These are phyloP conservation scores for Lycorma delicatula DNA, from an alignment of 1,140 invertebrate genomes.

Conservation along the genomic window DNA sequence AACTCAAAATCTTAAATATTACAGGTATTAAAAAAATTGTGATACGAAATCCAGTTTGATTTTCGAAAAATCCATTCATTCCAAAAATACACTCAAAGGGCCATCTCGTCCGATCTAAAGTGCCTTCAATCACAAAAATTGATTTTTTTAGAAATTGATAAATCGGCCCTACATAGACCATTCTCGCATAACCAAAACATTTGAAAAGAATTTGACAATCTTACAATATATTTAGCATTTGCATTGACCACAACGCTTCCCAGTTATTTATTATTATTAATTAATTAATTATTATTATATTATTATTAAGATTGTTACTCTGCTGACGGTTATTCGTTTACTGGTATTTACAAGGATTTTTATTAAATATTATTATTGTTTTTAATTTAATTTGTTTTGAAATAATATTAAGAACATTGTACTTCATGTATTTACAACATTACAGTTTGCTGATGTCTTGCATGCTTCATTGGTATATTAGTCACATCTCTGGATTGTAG, in stretches of 20 bases:
- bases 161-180: slow-evolving; percentile 34
- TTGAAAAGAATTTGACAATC: slow-evolving; percentile 20
- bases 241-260: slow-evolving; percentile 27
- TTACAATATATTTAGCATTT: slow-evolving; percentile 23
- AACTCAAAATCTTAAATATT: slow-evolving; percentile 30
- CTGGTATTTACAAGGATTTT: slow-evolving; percentile 19
- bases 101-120: slow-evolving; percentile 34
- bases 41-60: slow-evolving; percentile 25
- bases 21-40: slow-evolving; percentile 27
- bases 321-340: slow-evolving; percentile 28
- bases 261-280: too few species aligned
- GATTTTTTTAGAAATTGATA: slow-evolving; percentile 32
- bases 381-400: slow-evolving; percentile 27
- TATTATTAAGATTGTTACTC: slow-evolving; percentile 31
- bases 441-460: slow-evolving; percentile 32
- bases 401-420: slow-evolving; percentile 30
- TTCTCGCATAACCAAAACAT: slow-evolving; percentile 32
- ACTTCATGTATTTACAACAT: slow-evolving; percentile 31
- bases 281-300: too few species aligned
- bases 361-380: slow-evolving; percentile 20
- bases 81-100: slow-evolving; percentile 27
- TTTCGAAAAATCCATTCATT: slow-evolving; percentile 30
- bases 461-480: slow-evolving; percentile 35
- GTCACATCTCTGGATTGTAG: slow-evolving; percentile 33
- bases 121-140: slow-evolving; percentile 34